Evolutionary conservation across 2,888 invertebrate species (phyloP).

Genomic region (Trypoxylon attenuatum): DNA sequence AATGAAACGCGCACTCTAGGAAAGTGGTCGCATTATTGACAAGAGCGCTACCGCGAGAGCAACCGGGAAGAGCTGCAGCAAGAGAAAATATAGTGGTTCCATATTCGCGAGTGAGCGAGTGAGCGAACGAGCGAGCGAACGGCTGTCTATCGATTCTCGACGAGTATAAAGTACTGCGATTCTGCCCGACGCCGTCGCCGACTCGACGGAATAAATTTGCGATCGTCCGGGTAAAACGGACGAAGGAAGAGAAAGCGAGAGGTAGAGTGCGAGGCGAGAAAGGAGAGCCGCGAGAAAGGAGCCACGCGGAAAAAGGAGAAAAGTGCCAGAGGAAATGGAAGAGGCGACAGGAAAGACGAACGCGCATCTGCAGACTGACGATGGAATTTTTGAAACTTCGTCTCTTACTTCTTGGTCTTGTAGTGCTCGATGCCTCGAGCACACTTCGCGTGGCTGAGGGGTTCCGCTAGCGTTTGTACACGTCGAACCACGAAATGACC

Average conservation of each 20-base stretch:
- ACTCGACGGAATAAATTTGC: conserved; percentile 72
- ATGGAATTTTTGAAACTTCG: conserved; percentile 50
- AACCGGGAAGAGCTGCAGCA: conserved; percentile 50
- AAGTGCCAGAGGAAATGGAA: conserved; percentile 34
- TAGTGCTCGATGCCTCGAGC: too few relatives aligned
- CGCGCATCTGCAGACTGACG: conserved; percentile 26
- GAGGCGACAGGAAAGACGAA: conserved; percentile 44
- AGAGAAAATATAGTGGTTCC: conserved; percentile 61
- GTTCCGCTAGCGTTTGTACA: too few relatives aligned
- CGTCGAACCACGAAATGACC: too few relatives aligned
- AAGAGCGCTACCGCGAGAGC: conserved; percentile 56
- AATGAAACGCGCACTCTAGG: conserved; percentile 65
- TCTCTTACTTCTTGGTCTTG: conserved; percentile 1
- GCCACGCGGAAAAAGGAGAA: too few relatives aligned
- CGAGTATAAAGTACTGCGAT: conserved; percentile 70
- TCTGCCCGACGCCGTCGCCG: conserved; percentile 64
- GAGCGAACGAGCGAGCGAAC: too few relatives aligned
- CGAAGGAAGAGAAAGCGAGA: conserved; percentile 46
- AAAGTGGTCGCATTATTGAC: conserved; percentile 68
- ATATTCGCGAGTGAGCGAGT: too few relatives aligned
- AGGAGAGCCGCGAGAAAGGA: too few relatives aligned
- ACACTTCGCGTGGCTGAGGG: too few relatives aligned
- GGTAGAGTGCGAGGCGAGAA: conserved; percentile 44
- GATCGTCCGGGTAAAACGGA: conserved; percentile 64
- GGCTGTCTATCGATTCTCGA: conserved; percentile 66